These are phyloP conservation scores for Lepidocyrtinus sp. DNA, from an alignment of 2,888 invertebrate genomes.

Conservation along the genomic window DNA sequence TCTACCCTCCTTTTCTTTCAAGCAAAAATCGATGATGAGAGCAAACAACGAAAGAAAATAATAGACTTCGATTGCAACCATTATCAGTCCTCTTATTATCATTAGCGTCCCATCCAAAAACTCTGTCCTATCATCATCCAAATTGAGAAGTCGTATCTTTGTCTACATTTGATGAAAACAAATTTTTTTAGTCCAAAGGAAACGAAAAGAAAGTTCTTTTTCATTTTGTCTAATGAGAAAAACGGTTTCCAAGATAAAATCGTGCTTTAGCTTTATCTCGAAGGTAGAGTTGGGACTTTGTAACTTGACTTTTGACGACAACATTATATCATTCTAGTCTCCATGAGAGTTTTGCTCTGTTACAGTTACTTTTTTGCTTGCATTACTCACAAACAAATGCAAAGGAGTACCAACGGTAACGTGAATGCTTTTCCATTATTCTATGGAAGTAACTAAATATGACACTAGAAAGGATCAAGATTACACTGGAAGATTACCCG, in stretches of 20 bases:
- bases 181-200: neutral
- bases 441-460: neutral
- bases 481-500: too few relatives aligned
- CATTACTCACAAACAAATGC: neutral
- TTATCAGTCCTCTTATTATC: neutral
- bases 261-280: neutral
- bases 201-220: neutral
- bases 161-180: neutral
- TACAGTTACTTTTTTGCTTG: neutral
- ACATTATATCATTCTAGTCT: neutral
- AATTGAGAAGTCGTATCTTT: neutral
- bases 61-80: neutral
- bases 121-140: neutral
- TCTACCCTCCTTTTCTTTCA: neutral
- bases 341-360: neutral
- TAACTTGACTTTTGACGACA: neutral
- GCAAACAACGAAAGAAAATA: neutral
- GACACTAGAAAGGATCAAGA: neutral
- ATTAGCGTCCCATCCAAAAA: neutral
- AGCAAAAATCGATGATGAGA: neutral
- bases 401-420: neutral
- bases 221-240: neutral
- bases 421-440: neutral
- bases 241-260: neutral
- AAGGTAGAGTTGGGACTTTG: neutral